Evolutionary conservation across 2,113 vertebrate species (phyloP), one percentile per base, ranked within the genome.

Genomic region (Perca flavescens): DNA sequence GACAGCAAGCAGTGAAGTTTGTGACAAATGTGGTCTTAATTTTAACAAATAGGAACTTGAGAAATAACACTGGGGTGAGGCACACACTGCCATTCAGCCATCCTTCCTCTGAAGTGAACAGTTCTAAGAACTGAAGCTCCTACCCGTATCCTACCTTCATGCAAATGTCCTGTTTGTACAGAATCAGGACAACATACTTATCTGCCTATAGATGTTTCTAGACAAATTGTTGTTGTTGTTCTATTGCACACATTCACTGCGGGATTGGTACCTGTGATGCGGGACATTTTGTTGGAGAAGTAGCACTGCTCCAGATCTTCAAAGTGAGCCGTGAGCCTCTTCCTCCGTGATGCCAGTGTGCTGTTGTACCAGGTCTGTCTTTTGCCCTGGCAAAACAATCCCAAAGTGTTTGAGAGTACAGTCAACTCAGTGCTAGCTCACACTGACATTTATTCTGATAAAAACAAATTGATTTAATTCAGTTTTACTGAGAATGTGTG

Each of bases 241-340:
- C n/a, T 34, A 53, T n/a, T 10, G 2, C 15, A 11, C 9, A 2
- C 2, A 3, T 19, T 65, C 15, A 17, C 43, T 31, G 21, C 2
- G n/a, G 14, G 19, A 22, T 16, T 2, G 15, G 1, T 94, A 99
- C 98, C 98, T 40, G 98, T 97, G 86, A 99, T 97, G 61, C 96
- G 96, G 61, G 98, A 97, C 97, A 99, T 98, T 90, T 98, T 97
- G 88, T 97, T 99, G 72, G 98, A 99, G 93, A 99, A 99, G 92
- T 99, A 99, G 93, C 98, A 99, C 83, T 99, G 98, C 84, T 99
- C 98, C 7, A 99, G 94, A 93, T 99, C 98, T 87, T 99, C 98
- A 92, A 99, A 99, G 65, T 99, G 98, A 88, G 98, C 98, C 0
- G 97, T 99, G 68, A 99, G 96, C 78, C 97, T 95, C 93, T 99